Evolutionary conservation across 2,113 vertebrate species (phyloP), one percentile per base, ranked within the genome.

Genomic region (Neodon shergylaensis): DNA sequence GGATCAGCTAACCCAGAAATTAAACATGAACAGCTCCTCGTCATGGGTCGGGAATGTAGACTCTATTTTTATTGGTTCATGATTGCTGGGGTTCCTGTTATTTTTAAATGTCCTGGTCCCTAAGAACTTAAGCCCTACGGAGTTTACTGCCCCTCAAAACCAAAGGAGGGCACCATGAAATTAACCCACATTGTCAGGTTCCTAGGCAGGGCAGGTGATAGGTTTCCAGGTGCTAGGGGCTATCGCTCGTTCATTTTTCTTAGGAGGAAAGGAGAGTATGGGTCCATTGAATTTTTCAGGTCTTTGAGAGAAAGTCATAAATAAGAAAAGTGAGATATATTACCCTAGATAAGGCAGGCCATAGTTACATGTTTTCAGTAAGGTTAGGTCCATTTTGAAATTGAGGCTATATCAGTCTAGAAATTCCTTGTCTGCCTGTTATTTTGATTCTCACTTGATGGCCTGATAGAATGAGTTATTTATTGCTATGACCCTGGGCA

Each of bases 21-120:
- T n/a, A 73, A 85, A 78, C 31, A 88, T 70, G 68, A 14, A 10
- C 21, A n/a, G 42, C 3, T 28, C 17, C 85, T 94, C 85, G 44
- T 95, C 88, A 94, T 92, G 49, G 39, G 16, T 91, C 72, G 79
- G 95, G 92, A 93, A 94, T 95, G 74, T 52, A 79, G 96, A 84
- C 17, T 16, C 76, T 73, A 7, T 88, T 94, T 96, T 88, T 86
- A 74, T 92, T 91, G 91, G 76, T 58, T 44, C 66, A 22, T 73
- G 66, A 31, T 61, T 91, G 52, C 28, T 76, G 16, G 76, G 72
- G 68, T 77, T 68, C n/a, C 33, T 33, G 49, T 49, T 44, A 11
- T 95, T 90, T 52, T 36, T 10, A 90, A 79, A 94, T 39, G 44
- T 83, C 31, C 84, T 49, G 4, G 26, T 86, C 68, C 52, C 26